Base-by-base conservation (phyloP, 2,113 vertebrate genomes). In the Prinia subflava region DNA sequence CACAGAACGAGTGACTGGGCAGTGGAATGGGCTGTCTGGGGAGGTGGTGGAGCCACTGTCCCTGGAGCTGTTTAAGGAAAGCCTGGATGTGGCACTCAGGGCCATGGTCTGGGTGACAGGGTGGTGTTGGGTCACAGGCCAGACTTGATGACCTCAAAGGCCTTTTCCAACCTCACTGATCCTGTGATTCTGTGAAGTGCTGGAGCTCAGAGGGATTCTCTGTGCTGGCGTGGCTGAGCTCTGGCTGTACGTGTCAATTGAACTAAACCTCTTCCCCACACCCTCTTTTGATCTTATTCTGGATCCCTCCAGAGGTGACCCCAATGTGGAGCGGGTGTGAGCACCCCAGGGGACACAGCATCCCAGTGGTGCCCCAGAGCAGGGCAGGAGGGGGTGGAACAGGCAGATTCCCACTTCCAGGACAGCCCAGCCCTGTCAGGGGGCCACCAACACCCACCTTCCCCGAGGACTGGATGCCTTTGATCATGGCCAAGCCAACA, bases 381-480 rank as follows among this genome's bases (percentile, higher is more conserved):
- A 81, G 53, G 39, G 27, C 62, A 89, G 59, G 23, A 44, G 6
- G 42, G 3, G 0, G 1, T 30, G 56, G 12, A 12, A 41, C 57
- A 33, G 25, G 42, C 70, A n/a, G 13, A n/a, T 52, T 69, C 49
- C 41, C 80, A 57, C 65, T 17, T 6, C 3, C 2, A 73, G 28
- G 33, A 41, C 39, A 47, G 21, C 63, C 62, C 53, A 44, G 53
- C 20, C 35, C 5, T 55, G 59, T n/a, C 67, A 11, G 55, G 49
- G 5, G 41, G 56, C 60, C 91, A 76, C 55, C 6, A 0, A 8
- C 0, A 82, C 97, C 95, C 97, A 99, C 99, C 98, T 99, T 99
- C 79, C 99, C 99, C 0, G 99, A 99, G 64, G 99, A 99, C 97
- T 99, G 99, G 97, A 99, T 99, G 92, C 99, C 99, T 96, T 99